Conservation (phyloP, 23 tunicate species). For the Diplosoma virens region DNA sequence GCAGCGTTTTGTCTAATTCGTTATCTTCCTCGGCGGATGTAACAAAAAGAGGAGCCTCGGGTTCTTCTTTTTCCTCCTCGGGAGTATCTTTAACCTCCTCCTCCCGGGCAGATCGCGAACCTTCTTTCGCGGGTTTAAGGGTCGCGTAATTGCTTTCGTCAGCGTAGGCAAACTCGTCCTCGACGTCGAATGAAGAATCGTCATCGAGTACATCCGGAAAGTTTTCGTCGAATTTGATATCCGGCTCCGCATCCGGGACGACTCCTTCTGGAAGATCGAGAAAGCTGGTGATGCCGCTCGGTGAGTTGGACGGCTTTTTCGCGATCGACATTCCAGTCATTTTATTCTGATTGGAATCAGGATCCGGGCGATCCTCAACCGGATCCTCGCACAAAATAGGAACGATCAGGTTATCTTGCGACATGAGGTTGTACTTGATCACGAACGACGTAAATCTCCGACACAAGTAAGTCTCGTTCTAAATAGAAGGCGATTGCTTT, state of each 20-base stretch:
- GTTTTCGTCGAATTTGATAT: neutral
- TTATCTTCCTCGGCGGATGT: no score
- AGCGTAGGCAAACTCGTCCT: conserved; percentile 45
- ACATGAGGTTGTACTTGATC: conserved; percentile 84
- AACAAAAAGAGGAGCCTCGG: no score
- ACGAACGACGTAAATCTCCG: conserved; percentile 89
- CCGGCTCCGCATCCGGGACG: conserved; percentile 42
- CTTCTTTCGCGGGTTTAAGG: conserved; percentile 44
- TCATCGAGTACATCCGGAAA: conserved; percentile 41
- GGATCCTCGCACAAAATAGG: conserved; percentile 59
- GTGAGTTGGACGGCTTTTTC: conserved; percentile 6
- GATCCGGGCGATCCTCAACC: neutral
- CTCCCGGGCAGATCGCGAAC: neutral
- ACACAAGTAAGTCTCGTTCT: conserved; percentile 91
- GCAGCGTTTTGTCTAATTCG: no score
- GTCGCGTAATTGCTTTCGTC: conserved; percentile 36
- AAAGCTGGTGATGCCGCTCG: conserved; percentile 36
- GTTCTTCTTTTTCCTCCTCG: no score
- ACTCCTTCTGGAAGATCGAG: conserved; percentile 63
- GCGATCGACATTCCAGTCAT: neutral
- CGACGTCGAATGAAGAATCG: conserved; percentile 8
- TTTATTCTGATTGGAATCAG: neutral
- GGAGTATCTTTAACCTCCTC: no score
- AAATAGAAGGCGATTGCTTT: neutral
- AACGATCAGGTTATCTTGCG: conserved; percentile 90